A percentile compares a stretch with the other conserved stretches of the same genome.
Conservation (phyloP, 2,113 vertebrate species). For the Chelonoidis abingdonii region DNA sequence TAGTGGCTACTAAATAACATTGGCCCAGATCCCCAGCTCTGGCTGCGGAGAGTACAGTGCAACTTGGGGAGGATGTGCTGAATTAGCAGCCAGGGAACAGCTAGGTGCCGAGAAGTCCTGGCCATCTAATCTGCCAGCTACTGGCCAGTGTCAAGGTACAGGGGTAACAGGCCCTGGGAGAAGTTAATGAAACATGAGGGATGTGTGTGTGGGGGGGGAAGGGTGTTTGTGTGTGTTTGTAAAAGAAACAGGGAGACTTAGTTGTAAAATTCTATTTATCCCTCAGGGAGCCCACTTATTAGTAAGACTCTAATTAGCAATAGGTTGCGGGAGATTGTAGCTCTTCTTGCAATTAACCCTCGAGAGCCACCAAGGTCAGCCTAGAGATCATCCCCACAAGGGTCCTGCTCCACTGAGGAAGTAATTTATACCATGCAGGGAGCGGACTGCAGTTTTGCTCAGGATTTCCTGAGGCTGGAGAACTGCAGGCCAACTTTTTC, state of each 20-base stretch:
- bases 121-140: conserved; percentile 61
- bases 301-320: conserved; percentile 1
- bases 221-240: not conserved
- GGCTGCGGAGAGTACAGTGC: not conserved
- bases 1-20: not conserved
- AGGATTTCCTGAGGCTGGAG: conserved; percentile 46
- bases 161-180: conserved; percentile 23
- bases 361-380: conserved; percentile 3
- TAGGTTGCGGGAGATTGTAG: not conserved
- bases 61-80: not conserved
- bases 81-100: not conserved
- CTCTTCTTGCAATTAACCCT: conserved; percentile 30
- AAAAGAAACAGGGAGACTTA: not conserved
- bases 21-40: not conserved
- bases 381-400: not conserved
- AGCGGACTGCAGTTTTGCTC: not conserved
- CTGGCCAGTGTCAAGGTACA: conserved; percentile 32
- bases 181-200: conserved; percentile 64
- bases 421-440: not conserved
- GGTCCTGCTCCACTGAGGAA: fast-evolving
- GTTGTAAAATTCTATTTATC: conserved; percentile 26
- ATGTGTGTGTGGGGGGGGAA: not conserved
- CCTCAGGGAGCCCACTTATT: not conserved
- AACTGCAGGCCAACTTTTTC: conserved; percentile 18
- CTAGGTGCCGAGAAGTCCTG: too few relatives aligned